Evolutionary conservation across 1,140 invertebrate species (phyloP), one percentile per base, ranked within the genome.

Genomic region (Macrosteles quadrilineatus): DNA sequence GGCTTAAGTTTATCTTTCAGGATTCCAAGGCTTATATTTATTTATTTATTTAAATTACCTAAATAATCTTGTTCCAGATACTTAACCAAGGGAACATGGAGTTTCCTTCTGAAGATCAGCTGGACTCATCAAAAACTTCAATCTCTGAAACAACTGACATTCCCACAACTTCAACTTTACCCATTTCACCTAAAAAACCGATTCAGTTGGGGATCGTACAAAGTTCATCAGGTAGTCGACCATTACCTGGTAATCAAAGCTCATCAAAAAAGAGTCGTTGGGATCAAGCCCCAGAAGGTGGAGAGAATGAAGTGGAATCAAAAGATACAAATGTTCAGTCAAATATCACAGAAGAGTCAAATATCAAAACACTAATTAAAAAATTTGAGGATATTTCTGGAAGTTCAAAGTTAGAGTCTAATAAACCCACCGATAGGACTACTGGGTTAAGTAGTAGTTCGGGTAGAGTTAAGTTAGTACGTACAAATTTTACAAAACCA

Each of bases 361-460:
- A n/a, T 59, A 23, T 59, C 4, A 59, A 59, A 59, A 25, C 25
- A 27, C 27, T 59, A 23, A 59, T 59, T 11, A 14, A 59, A 29
- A 59, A 59, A 29, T 59, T 59, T 59, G 55, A 59, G 27, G 25
- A 59, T 14, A 59, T 30, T 27, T 27, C 55, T 6, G 27, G 27
- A 21, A 9, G 12, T 59, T 59, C 47, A 14, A 14, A 59, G 55
- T 59, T 50, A 11, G 47, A 19, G 6, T 9, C 4, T 21, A 59
- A 59, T 23, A 59, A 27, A 59, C 47, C 47, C 11, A 59, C 27
- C 6, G 25, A 27, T 4, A 3, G 4, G 12, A 23, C 11, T 25
- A 1, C 55, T 53, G 47, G 9, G 4, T 6, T 14, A 21, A 59
- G 14, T 25, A 30, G n/a, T 11, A 59, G 4, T 27, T 25, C 55